Base-by-base conservation (phyloP, 2,888 invertebrate genomes). In the Tholera decimalis region DNA sequence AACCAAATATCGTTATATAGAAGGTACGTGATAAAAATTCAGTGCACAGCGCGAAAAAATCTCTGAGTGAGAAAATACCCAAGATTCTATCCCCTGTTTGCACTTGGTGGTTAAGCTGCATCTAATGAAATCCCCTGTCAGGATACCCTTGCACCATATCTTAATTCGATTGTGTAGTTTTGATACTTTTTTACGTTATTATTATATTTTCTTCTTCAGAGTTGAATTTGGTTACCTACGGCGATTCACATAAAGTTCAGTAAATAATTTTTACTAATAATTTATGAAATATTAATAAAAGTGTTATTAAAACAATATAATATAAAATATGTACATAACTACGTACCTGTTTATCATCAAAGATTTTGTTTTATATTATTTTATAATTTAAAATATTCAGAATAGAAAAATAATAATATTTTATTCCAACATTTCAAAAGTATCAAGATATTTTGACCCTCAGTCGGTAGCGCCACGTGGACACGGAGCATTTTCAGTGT, bases 121-220 rank as follows among this genome's bases (percentile, higher is more conserved):
- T 93, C 95, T 95, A 95, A 95, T 95, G 95, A 95, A 95, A 94
- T 93, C 93, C 92, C 91, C 92, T 94, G 94, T 93, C 94, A 92
- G 90, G 87, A 90, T 91, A 92, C 89, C 88, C 92, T 88, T 94
- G 93, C 93, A 93, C 90, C 88, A 80, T 85, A 86, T 89, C 83
- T 77, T 89, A 89, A 79, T 76, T 59, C 71, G 82, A 79, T 58
- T 22, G 51, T 51, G 43, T 33, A 22, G 53, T 88, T 77, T 93
- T 93, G 91, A 86, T 90, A 84, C 74, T 84, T 80, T 55, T n/a
- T 3, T 28, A 4, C n/a, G n/a, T 13, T 35, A 1, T 15, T 15
- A 13, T 33, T 33, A 1, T 2, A 30, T 30, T 2, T 30, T n/a
- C n/a, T n/a, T n/a, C n/a, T n/a, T n/a, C n/a, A n/a, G n/a, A n/a